Evolutionary conservation across 2,888 invertebrate genomes (phyloP), one percentile per base, ranked within the genome.

Genomic region (Pteria penguin): DNA sequence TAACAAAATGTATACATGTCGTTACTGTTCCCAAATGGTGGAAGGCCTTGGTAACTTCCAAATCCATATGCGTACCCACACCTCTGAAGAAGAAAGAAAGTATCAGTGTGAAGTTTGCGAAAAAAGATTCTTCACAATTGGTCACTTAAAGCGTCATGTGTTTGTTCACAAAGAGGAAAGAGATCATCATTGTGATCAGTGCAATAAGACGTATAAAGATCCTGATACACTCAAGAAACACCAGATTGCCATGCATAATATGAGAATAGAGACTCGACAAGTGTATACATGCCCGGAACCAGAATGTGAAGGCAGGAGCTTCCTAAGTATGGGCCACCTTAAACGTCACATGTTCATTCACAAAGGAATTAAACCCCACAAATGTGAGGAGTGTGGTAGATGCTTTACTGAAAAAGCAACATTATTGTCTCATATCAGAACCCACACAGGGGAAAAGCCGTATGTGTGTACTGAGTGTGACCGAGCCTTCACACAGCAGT

Each of bases 161-260:
- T 66, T 71, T 22, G 61, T 66, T 5, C 75, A 76, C 33, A 66
- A 33, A 4, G 36, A 63, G 4, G 71, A 71, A 24, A 22, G 75
- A 14, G 60, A 62, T 18, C 61, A 72, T 58, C 57, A 71, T 24
- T 76, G 75, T 55, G 66, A 71, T n/a, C 27, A 61, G 31, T 76
- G 75, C 61, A 67, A 76, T 24, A 76, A 76, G 55, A 66, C 33
- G 2, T 76, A 72, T 29, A 72, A 72, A 45, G 68, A 68, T 36
- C 72, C 72, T 14, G 72, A 72, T 27, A 72, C 72, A 8, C 24
- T 72, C 11, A 65, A 65, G 29, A 72, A 72, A 32, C 72, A 72
- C 29, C 55, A 36, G 31, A 72, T 65, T 29, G 54, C 55, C n/a
- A 32, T 72, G n/a, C 72, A 72, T 24, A 55, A 68, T 33, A 52